Conservation (phyloP, 23 tunicate genomes). For the Botrylloides violaceus region DNA sequence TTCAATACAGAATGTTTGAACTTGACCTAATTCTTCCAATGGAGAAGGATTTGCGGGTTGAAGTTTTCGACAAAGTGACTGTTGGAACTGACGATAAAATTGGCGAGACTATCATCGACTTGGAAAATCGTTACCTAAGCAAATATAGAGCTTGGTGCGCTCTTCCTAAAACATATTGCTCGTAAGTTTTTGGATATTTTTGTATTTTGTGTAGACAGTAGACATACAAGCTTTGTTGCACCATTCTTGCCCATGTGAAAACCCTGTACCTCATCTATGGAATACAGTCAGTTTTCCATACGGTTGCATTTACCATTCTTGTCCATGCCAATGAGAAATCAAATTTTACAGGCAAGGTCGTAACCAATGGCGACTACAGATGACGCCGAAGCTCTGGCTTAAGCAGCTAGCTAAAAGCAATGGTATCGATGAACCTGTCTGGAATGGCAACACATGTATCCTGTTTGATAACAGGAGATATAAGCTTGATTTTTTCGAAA, state of each 20-base stretch:
- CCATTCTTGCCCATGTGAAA: neutral
- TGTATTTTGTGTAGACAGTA: neutral
- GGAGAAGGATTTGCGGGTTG: constrained; percentile 70
- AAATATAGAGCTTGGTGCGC: constrained; percentile 77
- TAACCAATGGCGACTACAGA: constrained; percentile 71
- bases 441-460: constrained; percentile 92
- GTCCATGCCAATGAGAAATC: too few relatives aligned
- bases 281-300: neutral
- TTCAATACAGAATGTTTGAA: constrained; percentile 56
- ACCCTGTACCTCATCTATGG: neutral
- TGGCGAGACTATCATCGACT: constrained; percentile 76
- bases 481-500: constrained; percentile 42
- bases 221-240: neutral
- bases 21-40: constrained; percentile 59
- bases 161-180: constrained; percentile 64
- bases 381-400: constrained; percentile 72
- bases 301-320: neutral
- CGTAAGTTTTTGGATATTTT: constrained; percentile 34
- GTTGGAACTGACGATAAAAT: constrained; percentile 89
- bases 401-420: constrained; percentile 40
- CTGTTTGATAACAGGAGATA: constrained; percentile 45
- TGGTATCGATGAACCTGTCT: constrained; percentile 77
- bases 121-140: constrained; percentile 72
- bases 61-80: constrained; percentile 68
- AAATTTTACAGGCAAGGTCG: constrained; percentile 47